These are phyloP conservation scores for Stictocephala bisonia DNA, from an alignment of 2,888 invertebrate species.

Conservation along the genomic window DNA sequence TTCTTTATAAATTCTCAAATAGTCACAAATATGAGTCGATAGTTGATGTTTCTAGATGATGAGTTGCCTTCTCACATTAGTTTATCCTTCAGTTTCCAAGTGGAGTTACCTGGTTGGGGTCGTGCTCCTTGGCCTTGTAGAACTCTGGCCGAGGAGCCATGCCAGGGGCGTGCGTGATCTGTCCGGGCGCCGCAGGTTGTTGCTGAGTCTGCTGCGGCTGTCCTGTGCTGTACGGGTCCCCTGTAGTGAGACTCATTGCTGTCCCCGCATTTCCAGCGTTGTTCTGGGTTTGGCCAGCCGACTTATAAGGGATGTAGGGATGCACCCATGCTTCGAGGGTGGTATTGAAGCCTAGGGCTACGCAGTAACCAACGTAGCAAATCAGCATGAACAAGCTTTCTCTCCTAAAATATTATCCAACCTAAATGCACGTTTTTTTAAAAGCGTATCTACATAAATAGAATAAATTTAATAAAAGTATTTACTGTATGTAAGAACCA, in stretches of 20 bases:
- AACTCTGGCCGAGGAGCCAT: constrained; percentile 66
- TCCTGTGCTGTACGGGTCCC: constrained; percentile 58
- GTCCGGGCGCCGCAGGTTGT: constrained; percentile 60
- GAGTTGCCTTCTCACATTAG: too few relatives aligned
- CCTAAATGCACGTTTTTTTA: too few relatives aligned
- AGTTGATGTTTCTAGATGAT: neutral
- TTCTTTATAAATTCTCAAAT: neutral
- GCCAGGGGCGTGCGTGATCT: constrained; percentile 56
- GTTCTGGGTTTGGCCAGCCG: constrained; percentile 61
- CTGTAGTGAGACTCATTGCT: constrained; percentile 56
- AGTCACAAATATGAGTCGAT: neutral
- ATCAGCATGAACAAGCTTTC: constrained; percentile 88
- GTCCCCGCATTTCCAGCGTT: constrained; percentile 29
- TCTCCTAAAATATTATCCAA: constrained; percentile 76
- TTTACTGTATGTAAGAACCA: too few relatives aligned
- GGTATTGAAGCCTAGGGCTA: constrained; percentile 85
- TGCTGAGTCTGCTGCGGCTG: constrained; percentile 45
- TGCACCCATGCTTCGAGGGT: constrained; percentile 86
- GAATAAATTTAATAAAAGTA: too few relatives aligned
- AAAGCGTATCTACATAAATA: too few relatives aligned
- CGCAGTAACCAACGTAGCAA: constrained; percentile 88
- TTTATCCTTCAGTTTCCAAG: too few relatives aligned
- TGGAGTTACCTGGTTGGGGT: constrained; percentile 71
- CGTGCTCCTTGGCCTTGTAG: constrained; percentile 83
- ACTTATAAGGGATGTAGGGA: constrained; percentile 78